phyloP scores from a whole-genome alignment of 2,888 invertebrate species.

The Physocephala rufipes region DNA sequence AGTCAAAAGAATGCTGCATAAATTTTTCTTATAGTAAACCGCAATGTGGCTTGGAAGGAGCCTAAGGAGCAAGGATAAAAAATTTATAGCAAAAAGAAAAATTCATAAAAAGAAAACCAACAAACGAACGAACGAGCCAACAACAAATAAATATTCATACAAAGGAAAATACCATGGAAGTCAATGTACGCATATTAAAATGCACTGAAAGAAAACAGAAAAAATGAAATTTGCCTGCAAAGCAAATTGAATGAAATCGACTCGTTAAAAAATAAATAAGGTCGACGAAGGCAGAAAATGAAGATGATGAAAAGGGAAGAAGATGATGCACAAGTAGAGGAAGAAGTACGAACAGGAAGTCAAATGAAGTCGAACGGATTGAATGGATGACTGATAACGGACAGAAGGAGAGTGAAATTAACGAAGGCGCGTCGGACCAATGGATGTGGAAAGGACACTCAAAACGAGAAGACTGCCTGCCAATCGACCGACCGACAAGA shows the following conservation, averaged over 20 bases:
- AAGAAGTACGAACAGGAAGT: constrained; percentile 13
- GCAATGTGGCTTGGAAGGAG: background rate
- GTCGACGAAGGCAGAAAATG: constrained; percentile 55
- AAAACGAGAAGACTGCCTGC: background rate
- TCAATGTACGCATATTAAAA: constrained; percentile 49
- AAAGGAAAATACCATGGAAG: constrained; percentile 40
- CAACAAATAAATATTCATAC: constrained; percentile 2
- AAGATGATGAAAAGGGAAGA: background rate
- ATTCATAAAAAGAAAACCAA: constrained; percentile 24
- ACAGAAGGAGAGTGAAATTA: background rate
- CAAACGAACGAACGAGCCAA: constrained; percentile 10
- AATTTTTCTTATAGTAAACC: constrained; percentile 31
- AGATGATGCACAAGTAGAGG: background rate
- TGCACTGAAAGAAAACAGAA: constrained; percentile 35
- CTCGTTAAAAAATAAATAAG: constrained; percentile 65
- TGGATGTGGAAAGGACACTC: background rate
- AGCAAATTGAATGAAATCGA: constrained; percentile 65
- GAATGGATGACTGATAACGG: constrained; percentile 1
- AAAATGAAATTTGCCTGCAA: constrained; percentile 53
- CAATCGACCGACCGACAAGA: background rate
- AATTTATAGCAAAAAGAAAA: constrained; percentile 23
- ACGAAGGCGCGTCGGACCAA: background rate
- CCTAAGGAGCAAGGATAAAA: constrained; percentile 12
- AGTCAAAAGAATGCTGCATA: constrained; percentile 39
- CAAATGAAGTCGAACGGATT: constrained; percentile 24